Conservation (phyloP, 1,140 invertebrate genomes). For the Drosophila pachea region DNA sequence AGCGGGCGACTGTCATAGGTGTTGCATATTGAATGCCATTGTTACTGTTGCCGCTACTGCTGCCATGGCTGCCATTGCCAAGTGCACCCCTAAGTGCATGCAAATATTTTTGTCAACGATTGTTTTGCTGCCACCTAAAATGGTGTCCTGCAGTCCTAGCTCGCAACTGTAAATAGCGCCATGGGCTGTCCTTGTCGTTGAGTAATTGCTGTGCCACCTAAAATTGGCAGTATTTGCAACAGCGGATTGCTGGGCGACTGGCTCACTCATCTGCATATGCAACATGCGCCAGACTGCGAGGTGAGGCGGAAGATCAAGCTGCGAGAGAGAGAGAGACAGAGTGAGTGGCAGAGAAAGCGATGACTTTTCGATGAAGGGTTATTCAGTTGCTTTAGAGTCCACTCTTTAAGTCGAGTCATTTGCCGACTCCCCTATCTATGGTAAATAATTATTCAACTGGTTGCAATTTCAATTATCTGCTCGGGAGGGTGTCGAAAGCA, state of each 20-base stretch:
- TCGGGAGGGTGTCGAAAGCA: too few relatives aligned
- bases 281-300: not conserved
- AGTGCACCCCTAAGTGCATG: constrained; percentile 68
- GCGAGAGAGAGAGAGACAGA: too few relatives aligned
- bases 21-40: constrained; percentile 64
- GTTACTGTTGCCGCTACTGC: not conserved
- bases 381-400: too few relatives aligned
- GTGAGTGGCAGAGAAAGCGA: too few relatives aligned
- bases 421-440: too few relatives aligned
- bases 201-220: constrained; percentile 57
- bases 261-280: not conserved
- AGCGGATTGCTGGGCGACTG: not conserved
- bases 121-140: constrained; percentile 49
- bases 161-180: constrained; percentile 17
- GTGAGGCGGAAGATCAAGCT: not conserved
- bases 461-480: too few relatives aligned
- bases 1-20: constrained; percentile 52
- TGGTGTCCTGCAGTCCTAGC: constrained; percentile 19
- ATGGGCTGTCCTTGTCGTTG: constrained; percentile 41
- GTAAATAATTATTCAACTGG: too few relatives aligned
- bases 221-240: constrained; percentile 54
- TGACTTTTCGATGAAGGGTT: too few relatives aligned
- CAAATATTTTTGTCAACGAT: constrained; percentile 68
- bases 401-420: too few relatives aligned
- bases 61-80: constrained; percentile 24